Conservation (phyloP, 2,888 invertebrate genomes). For the Prenolepis imparis region DNA sequence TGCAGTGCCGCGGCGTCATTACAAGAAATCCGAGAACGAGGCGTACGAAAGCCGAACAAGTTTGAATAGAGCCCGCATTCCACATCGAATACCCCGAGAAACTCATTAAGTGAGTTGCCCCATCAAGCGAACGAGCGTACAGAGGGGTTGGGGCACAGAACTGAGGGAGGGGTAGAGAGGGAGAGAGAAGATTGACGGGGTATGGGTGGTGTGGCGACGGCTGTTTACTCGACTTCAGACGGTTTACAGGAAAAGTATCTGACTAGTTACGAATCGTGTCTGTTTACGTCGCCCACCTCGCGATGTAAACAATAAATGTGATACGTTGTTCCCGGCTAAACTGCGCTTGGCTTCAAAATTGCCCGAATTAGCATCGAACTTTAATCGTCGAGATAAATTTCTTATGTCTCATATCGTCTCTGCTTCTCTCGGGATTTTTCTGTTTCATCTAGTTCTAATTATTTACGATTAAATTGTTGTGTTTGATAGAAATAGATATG, state of each 20-base stretch:
- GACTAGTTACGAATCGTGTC: slow-evolving; percentile 40
- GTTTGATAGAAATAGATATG: not conserved
- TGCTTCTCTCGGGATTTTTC: not conserved
- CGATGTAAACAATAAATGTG: slow-evolving; percentile 23
- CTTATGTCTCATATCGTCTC: not conserved
- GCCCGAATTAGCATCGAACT: slow-evolving; percentile 7
- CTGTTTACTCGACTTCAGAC: slow-evolving; percentile 43
- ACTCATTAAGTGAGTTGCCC: slow-evolving; percentile 83
- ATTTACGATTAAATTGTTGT: not conserved
- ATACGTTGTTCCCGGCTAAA: slow-evolving; percentile 28
- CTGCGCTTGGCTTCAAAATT: slow-evolving; percentile 30
- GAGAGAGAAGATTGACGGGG: slow-evolving; percentile 14
- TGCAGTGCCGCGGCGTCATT: slow-evolving; percentile 60
- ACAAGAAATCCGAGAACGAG: slow-evolving; percentile 64
- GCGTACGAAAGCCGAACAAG: slow-evolving; percentile 69
- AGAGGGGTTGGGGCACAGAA: not conserved
- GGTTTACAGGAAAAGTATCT: slow-evolving; percentile 47
- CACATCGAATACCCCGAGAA: slow-evolving; percentile 82
- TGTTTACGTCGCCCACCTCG: slow-evolving; percentile 14
- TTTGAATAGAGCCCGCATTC: slow-evolving; percentile 83
- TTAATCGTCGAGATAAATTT: slow-evolving; percentile 15
- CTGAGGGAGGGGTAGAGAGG: not conserved
- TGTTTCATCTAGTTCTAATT: not conserved
- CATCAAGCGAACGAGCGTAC: slow-evolving; percentile 27
- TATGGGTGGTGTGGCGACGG: slow-evolving; percentile 31